Base-by-base conservation (phyloP, 2,113 vertebrate species). In the Dasyurus viverrinus region DNA sequence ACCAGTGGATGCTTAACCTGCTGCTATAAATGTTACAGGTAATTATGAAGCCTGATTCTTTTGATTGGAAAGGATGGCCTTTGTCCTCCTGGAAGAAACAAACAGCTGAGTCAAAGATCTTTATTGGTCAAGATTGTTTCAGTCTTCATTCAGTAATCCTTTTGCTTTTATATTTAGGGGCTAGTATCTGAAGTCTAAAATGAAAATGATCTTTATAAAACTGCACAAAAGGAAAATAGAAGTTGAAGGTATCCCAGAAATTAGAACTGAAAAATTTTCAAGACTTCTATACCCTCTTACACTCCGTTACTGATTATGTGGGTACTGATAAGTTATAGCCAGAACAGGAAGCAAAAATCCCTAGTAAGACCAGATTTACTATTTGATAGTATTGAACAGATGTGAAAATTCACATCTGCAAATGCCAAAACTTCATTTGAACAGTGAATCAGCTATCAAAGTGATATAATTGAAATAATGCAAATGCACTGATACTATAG, bases 81-180 rank as follows among this genome's bases (percentile, higher is more conserved):
- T 90, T 27, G 36, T 53, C 89, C 48, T n/a, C 46, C 50, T 90
- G 7, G 54, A 90, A 90, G 47, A 24, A 92, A 26, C n/a, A 54
- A 24, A 76, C 11, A 48, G 27, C 47, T 24, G n/a, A 92, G 91
- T 68, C 27, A 24, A 22, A 42, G 24, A 89, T 48, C 60, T 93
- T n/a, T 89, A 90, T 54, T 42, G 25, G 50, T 90, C 46, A 53
- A 25, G 92, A 55, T n/a, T 68, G 42, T 53, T 22, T 54, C 54
- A 46, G 8, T 36, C 27, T 14, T 84, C 68, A 23, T 84, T 84
- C 6, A 42, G n/a, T 84, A 84, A 84, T 42, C n/a, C n/a, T 42
- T 42, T 42, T 84, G n/a, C 16, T 84, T 84, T 57, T 92, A 92
- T 94, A 91, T 92, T 89, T 92, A 50, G 89, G 42, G 50, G 68